These are phyloP conservation scores for Mugil cephalus DNA, from an alignment of 2,113 vertebrate genomes.

Conservation along the genomic window DNA sequence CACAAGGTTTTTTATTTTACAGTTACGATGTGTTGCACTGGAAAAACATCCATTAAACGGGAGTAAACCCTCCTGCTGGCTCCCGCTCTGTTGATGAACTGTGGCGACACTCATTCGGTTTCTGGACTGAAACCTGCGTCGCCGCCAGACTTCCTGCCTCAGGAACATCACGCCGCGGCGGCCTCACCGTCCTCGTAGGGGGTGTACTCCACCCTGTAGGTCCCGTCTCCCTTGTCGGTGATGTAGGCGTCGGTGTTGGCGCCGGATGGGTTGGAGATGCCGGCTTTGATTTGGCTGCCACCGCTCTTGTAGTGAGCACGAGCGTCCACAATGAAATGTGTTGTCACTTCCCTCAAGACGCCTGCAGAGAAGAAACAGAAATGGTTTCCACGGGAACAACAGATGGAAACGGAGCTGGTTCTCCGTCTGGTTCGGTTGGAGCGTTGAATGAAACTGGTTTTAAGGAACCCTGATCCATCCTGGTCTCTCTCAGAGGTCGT, in stretches of 20 bases:
- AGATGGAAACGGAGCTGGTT: too few species aligned
- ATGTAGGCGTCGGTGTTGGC: slow-evolving; percentile 87
- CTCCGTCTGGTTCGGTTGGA: too few species aligned
- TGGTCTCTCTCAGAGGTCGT: too few species aligned
- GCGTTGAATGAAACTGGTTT: too few species aligned
- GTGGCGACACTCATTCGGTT: too few species aligned
- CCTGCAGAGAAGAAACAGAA: slow-evolving; percentile 76
- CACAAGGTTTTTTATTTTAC: slow-evolving; percentile 29
- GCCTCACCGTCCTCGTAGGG: slow-evolving; percentile 91
- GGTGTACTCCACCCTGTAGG: slow-evolving; percentile 92
- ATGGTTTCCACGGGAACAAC: not conserved
- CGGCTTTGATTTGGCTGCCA: slow-evolving; percentile 85
- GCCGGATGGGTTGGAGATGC: slow-evolving; percentile 89
- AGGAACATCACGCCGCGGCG: too few species aligned
- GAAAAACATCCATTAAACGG: slow-evolving; percentile 54
- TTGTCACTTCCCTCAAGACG: slow-evolving; percentile 91
- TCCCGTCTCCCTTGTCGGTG: slow-evolving; percentile 91
- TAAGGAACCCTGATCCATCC: too few species aligned
- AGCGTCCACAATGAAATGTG: slow-evolving; percentile 90
- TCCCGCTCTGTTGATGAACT: not conserved
- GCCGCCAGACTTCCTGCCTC: too few species aligned
- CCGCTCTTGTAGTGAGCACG: slow-evolving; percentile 82
- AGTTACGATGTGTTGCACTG: slow-evolving; percentile 14
- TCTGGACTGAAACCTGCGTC: too few species aligned
- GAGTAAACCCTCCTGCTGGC: not conserved